These are phyloP conservation scores for Agrotis clavis DNA, from an alignment of 2,888 invertebrate genomes.

Conservation along the genomic window DNA sequence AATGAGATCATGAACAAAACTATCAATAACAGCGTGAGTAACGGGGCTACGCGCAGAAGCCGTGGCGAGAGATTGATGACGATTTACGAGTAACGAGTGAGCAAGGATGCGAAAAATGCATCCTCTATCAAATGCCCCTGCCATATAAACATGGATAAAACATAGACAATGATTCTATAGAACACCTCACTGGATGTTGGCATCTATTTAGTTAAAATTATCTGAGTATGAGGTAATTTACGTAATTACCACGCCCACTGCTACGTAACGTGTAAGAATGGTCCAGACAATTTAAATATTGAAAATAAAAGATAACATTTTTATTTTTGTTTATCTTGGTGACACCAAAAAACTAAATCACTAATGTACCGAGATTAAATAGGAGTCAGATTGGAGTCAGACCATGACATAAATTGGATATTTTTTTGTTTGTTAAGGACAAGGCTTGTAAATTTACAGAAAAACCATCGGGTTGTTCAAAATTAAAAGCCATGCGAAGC, in stretches of 20 bases:
- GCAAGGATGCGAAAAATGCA: slow-evolving; percentile 52
- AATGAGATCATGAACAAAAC: slow-evolving; percentile 34
- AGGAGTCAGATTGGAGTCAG: no score
- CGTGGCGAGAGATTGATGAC: slow-evolving; percentile 38
- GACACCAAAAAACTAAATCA: not conserved
- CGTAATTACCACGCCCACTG: slow-evolving; percentile 51
- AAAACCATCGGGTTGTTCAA: no score
- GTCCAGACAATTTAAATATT: slow-evolving; percentile 1
- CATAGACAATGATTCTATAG: slow-evolving; percentile 12
- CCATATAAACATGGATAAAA: slow-evolving; percentile 25
- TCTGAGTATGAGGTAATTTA: slow-evolving; percentile 48
- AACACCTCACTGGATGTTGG: slow-evolving; percentile 19
- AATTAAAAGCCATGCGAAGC: no score
- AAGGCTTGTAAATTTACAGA: no score
- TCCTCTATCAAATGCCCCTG: slow-evolving; percentile 52
- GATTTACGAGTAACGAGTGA: slow-evolving; percentile 29
- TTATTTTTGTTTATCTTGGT: slow-evolving; percentile 13
- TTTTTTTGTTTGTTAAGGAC: no score
- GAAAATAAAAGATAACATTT: not conserved
- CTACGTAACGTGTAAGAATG: slow-evolving; percentile 11
- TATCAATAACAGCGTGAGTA: slow-evolving; percentile 24
- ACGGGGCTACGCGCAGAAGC: slow-evolving; percentile 13
- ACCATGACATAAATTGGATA: no score
- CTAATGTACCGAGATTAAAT: not conserved
- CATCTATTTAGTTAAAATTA: slow-evolving; percentile 44